Evolutionary conservation across 2,888 invertebrate species (phyloP).

Genomic region (Drosophila suboccidentalis): DNA sequence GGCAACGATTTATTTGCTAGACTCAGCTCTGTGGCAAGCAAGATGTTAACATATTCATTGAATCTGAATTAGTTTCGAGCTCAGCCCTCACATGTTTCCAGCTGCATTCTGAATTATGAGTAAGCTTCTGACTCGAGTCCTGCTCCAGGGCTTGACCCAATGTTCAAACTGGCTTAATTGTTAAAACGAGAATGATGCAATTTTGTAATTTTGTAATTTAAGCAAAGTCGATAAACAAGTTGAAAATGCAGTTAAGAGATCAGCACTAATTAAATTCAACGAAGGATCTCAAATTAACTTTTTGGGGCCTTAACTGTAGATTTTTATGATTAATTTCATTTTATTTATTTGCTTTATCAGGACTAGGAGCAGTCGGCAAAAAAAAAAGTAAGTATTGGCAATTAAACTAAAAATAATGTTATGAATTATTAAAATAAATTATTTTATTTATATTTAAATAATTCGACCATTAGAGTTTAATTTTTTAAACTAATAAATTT

Average conservation of each 20-base stretch:
- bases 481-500: too few relatives aligned
- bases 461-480: too few relatives aligned
- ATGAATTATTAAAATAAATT: too few relatives aligned
- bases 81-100: constrained; percentile 16
- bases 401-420: too few relatives aligned
- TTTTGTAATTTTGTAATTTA: constrained; percentile 52
- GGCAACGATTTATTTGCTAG: constrained; percentile 58
- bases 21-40: constrained; percentile 41
- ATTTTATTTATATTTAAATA: too few relatives aligned
- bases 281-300: neutral
- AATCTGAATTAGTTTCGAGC: constrained; percentile 66
- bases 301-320: neutral
- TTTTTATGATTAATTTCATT: too few relatives aligned
- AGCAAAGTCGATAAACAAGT: constrained; percentile 23
- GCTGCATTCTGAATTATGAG: constrained; percentile 51
- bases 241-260: constrained; percentile 10
- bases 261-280: constrained; percentile 10
- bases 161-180: constrained; percentile 39
- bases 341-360: too few relatives aligned
- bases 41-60: constrained; percentile 76
- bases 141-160: constrained; percentile 20
- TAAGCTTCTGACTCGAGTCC: neutral
- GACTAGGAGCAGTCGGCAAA: too few relatives aligned
- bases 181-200: constrained; percentile 24
- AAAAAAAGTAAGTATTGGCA: too few relatives aligned